Percentiles rank a stretch among this genome's conserved stretches.
Evolutionary conservation across 2,113 vertebrate species (phyloP).

Genomic region (Cavia porcellus): DNA sequence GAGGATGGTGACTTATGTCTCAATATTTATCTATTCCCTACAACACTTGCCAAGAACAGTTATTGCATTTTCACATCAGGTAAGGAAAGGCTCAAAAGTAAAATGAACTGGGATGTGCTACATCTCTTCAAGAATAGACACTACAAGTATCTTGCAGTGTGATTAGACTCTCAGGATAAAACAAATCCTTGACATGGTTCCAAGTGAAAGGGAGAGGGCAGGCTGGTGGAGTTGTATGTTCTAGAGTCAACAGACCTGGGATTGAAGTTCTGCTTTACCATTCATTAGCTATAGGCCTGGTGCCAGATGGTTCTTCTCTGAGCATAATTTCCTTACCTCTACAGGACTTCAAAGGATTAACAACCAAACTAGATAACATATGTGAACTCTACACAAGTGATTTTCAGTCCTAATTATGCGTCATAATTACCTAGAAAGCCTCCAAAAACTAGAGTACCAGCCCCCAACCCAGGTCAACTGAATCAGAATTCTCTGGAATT

Average conservation of each 20-base stretch:
- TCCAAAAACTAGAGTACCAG: conserved; percentile 43
- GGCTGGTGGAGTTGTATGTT: not conserved
- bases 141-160: not conserved
- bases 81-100: conserved; percentile 39
- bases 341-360: not conserved
- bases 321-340: conserved; percentile 32
- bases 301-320: conserved; percentile 47
- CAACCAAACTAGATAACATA: not conserved
- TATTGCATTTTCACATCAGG: conserved; percentile 35
- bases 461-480: not conserved
- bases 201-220: not conserved
- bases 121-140: conserved; percentile 5
- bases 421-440: conserved; percentile 16
- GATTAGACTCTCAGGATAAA: conserved; percentile 10
- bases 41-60: conserved; percentile 14
- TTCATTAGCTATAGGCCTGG: not conserved
- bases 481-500: conserved; percentile 33
- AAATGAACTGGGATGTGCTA: conserved; percentile 20
- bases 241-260: not conserved
- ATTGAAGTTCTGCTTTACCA: conserved; percentile 1
- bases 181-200: not conserved
- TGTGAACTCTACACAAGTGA: not conserved
- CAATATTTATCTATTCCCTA: not conserved
- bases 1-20: not conserved
- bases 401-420: conserved; percentile 45